Conservation (phyloP, 2,797 vertebrate genomes). For the Tokudaia tokunoshimensis region DNA sequence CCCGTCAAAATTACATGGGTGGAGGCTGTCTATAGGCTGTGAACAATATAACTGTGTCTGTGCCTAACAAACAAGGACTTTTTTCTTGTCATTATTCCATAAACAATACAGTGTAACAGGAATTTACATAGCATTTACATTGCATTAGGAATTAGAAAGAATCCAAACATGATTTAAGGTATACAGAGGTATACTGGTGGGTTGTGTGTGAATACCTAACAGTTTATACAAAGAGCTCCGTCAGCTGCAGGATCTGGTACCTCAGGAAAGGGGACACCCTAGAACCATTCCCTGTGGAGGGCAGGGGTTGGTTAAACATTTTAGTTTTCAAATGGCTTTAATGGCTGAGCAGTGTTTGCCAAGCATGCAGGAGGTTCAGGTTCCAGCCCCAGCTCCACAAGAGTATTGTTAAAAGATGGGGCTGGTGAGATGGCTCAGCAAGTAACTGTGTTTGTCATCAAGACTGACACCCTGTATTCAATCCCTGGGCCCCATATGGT, state of each 20-base stretch:
- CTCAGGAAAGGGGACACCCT: neutral
- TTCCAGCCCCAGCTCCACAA: neutral
- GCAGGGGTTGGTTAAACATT: neutral
- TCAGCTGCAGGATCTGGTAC: no score
- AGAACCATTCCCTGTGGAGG: neutral
- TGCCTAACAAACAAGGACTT: neutral
- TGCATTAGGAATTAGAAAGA: neutral
- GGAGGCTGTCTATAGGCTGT: neutral
- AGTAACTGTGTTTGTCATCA: neutral
- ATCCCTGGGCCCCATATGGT: neutral
- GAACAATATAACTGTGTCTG: neutral
- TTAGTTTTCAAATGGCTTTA: neutral
- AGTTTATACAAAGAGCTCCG: neutral
- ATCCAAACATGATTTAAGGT: neutral
- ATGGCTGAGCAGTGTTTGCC: neutral
- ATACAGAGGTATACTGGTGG: neutral
- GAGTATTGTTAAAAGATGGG: neutral
- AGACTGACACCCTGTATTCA: neutral
- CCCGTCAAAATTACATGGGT: neutral
- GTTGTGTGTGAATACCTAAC: neutral
- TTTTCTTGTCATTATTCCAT: neutral
- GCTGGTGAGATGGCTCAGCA: neutral
- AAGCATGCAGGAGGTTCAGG: neutral
- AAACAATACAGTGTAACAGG: neutral
- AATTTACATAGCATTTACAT: conserved; percentile 42